Evolutionary conservation across 2,113 vertebrate species (phyloP).

Genomic region (Ameiurus melas): DNA sequence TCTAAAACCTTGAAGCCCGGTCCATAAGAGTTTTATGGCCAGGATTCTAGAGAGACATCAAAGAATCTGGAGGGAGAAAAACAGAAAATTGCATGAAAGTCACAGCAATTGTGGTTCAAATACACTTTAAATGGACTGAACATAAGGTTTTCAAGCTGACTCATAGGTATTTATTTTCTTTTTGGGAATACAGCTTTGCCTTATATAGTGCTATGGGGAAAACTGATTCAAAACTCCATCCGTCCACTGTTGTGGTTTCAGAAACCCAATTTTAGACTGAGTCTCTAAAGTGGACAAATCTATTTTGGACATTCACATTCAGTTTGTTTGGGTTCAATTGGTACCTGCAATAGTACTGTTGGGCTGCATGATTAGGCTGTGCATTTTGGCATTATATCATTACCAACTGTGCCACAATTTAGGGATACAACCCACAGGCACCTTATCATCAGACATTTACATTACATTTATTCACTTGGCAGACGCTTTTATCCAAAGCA

Average conservation of each 20-base stretch:
- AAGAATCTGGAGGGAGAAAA: conserved; percentile 46
- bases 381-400: not conserved
- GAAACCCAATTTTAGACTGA: not conserved
- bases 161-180: not conserved
- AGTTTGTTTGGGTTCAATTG: not conserved
- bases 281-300: not conserved
- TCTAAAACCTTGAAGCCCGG: conserved; percentile 52
- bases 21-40: conserved; percentile 34
- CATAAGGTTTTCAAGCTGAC: not conserved
- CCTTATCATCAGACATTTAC: not conserved
- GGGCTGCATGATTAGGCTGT: not conserved
- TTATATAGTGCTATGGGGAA: not conserved
- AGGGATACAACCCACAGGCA: not conserved
- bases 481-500: too few relatives aligned
- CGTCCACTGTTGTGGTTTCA: not conserved
- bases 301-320: not conserved
- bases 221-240: not conserved
- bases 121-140: conserved; percentile 25
- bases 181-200: not conserved
- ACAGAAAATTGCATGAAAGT: conserved; percentile 15
- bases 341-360: not conserved
- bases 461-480: too few relatives aligned
- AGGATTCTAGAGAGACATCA: conserved; percentile 50
- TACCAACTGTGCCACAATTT: not conserved
- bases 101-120: conserved; percentile 46